Percentiles rank a stretch among this genome's conserved stretches.
Conservation (phyloP, 2,888 invertebrate genomes). For the Drosophila atroscutellata region DNA sequence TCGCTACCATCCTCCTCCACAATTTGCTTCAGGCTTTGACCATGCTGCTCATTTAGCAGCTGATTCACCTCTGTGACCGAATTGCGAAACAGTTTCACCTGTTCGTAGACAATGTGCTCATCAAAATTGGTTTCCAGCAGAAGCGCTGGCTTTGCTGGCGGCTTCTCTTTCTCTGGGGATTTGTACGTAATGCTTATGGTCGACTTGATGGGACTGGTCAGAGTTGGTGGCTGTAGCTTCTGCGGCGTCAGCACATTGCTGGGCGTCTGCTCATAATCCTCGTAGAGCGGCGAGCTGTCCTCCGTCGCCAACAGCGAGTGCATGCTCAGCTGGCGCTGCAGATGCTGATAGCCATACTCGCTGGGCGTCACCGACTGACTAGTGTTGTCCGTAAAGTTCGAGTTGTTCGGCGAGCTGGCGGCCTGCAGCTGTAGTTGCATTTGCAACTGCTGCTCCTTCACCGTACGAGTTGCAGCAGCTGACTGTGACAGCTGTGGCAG, state of each 20-base stretch:
- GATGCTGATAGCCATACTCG: constrained; percentile 85
- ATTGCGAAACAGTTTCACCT: constrained; percentile 91
- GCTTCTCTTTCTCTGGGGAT: constrained; percentile 86
- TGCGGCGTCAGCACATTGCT: constrained; percentile 78
- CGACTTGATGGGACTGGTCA: constrained; percentile 87
- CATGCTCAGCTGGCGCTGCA: constrained; percentile 84
- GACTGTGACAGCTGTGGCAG: constrained; percentile 60
- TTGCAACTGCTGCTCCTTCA: constrained; percentile 68
- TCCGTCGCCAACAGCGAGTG: constrained; percentile 83
- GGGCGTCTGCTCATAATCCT: constrained; percentile 83
- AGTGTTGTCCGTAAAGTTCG: constrained; percentile 85
- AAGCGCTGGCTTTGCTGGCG: constrained; percentile 74
- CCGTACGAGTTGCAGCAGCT: constrained; percentile 58
- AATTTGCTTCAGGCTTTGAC: constrained; percentile 66
- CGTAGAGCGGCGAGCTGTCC: constrained; percentile 84
- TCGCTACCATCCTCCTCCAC: constrained; percentile 66
- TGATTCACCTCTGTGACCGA: constrained; percentile 91
- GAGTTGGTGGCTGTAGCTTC: constrained; percentile 51
- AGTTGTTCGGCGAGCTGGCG: constrained; percentile 83
- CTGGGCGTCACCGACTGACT: constrained; percentile 85
- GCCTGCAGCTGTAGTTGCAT: constrained; percentile 30
- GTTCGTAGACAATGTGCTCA: constrained; percentile 88
- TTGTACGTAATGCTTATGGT: constrained; percentile 91
- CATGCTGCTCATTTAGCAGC: constrained; percentile 83
- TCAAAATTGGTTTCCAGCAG: constrained; percentile 87